Conservation (phyloP, 2,888 invertebrate genomes). For the Odontothrips loti region DNA sequence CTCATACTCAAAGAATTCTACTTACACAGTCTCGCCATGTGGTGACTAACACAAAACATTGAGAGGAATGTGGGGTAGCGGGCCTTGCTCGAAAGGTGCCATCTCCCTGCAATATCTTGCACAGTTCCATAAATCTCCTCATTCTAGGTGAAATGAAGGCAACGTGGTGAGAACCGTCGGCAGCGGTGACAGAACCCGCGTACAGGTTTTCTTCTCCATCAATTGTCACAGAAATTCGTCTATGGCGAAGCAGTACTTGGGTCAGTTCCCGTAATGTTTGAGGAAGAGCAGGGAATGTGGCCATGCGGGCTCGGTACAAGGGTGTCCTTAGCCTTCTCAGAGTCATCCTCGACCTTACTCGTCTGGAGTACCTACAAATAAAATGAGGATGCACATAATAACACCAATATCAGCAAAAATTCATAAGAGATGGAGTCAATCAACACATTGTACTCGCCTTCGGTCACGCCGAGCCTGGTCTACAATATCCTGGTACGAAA, state of each 20-base stretch:
- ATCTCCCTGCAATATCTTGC: neutral
- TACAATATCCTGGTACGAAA: neutral
- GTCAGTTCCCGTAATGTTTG: neutral
- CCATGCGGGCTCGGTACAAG: neutral
- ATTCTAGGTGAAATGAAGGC: neutral
- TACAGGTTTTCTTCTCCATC: neutral
- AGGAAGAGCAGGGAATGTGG: neutral
- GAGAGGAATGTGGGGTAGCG: neutral
- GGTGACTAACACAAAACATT: neutral
- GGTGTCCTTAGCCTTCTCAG: neutral
- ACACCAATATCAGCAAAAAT: neutral
- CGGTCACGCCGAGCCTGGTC: neutral
- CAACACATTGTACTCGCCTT: too few species aligned
- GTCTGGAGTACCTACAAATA: neutral
- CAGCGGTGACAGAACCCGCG: neutral
- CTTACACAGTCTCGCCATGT: neutral
- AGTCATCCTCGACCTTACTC: too few species aligned
- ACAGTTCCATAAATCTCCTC: neutral
- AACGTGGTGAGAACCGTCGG: neutral
- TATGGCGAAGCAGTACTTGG: neutral
- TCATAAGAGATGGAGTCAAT: neutral
- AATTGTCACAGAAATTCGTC: neutral
- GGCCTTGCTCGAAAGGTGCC: neutral
- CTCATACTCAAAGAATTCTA: neutral
- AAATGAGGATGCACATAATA: too few species aligned